These are phyloP conservation scores for Galaxea fascicularis DNA, from an alignment of 92 coral and sea anemone genomes.

Conservation along the genomic window DNA sequence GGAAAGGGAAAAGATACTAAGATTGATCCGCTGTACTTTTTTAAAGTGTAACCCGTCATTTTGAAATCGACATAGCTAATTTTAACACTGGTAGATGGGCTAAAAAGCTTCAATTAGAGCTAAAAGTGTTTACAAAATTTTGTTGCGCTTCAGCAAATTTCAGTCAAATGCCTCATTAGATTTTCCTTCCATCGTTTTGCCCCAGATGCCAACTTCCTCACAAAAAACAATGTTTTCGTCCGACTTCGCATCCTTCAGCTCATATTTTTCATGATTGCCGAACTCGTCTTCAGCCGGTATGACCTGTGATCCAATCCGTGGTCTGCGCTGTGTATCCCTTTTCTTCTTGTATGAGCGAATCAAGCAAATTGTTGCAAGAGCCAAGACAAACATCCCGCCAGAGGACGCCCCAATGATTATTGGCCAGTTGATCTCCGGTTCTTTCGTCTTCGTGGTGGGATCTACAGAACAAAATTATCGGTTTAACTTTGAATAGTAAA, in stretches of 20 bases:
- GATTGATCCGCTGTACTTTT: too few relatives aligned
- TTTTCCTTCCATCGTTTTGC: not conserved
- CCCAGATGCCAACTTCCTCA: not conserved
- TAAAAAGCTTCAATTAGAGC: too few relatives aligned
- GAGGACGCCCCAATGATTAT: conserved; percentile 10
- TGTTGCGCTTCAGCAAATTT: not conserved
- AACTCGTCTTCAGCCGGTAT: conserved; percentile 11
- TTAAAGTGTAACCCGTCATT: too few relatives aligned
- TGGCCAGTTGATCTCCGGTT: not conserved
- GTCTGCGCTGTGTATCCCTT: not conserved
- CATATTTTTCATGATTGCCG: not conserved
- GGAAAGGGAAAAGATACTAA: too few relatives aligned
- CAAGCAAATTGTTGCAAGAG: not conserved
- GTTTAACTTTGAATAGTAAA: too few relatives aligned
- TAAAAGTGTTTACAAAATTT: too few relatives aligned
- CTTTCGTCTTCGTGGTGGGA: not conserved
- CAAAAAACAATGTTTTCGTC: not conserved
- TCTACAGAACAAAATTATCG: not conserved
- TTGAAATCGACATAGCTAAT: too few relatives aligned
- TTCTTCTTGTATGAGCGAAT: not conserved
- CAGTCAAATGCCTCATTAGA: not conserved
- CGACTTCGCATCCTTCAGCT: not conserved
- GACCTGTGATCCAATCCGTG: not conserved
- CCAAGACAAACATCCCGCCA: conserved; percentile 6
- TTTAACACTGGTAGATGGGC: too few relatives aligned